phyloP scores from a whole-genome alignment of 2,888 invertebrate genomes.

The Pristionchus fissidentatus region DNA sequence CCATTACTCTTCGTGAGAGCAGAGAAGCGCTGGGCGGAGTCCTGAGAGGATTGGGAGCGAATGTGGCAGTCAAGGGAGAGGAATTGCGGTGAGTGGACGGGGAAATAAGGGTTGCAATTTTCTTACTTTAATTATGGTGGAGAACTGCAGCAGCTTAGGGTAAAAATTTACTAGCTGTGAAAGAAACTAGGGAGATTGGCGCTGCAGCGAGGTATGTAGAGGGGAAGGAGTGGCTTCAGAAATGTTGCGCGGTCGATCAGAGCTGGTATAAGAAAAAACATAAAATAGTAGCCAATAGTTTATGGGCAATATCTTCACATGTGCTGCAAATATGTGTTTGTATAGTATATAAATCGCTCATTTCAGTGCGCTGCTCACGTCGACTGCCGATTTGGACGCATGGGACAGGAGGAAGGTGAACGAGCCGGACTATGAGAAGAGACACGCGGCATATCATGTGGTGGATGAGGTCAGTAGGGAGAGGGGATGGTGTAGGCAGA shows the following conservation, averaged over 20 bases:
- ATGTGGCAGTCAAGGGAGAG: slow-evolving; percentile 50
- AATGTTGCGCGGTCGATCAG: too few relatives aligned
- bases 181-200: too few relatives aligned
- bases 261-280: too few relatives aligned
- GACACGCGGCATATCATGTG: slow-evolving; percentile 84
- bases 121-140: too few relatives aligned
- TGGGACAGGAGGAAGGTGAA: slow-evolving; percentile 91
- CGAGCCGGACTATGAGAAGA: slow-evolving; percentile 89
- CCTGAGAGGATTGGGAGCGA: slow-evolving; percentile 53
- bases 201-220: neutral
- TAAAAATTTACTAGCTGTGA: too few relatives aligned
- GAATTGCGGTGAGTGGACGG: slow-evolving; percentile 11
- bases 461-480: slow-evolving; percentile 47
- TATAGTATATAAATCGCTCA: too few relatives aligned
- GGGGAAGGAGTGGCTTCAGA: neutral
- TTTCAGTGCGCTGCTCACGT: slow-evolving; percentile 2
- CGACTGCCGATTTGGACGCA: slow-evolving; percentile 83
- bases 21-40: slow-evolving; percentile 63
- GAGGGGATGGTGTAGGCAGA: neutral
- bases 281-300: too few relatives aligned
- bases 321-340: neutral
- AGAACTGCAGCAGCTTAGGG: too few relatives aligned
- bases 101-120: neutral
- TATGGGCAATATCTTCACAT: neutral
- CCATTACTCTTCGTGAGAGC: slow-evolving; percentile 57